Conservation (phyloP, 2,797 vertebrate genomes). For the Hybognathus amarus region DNA sequence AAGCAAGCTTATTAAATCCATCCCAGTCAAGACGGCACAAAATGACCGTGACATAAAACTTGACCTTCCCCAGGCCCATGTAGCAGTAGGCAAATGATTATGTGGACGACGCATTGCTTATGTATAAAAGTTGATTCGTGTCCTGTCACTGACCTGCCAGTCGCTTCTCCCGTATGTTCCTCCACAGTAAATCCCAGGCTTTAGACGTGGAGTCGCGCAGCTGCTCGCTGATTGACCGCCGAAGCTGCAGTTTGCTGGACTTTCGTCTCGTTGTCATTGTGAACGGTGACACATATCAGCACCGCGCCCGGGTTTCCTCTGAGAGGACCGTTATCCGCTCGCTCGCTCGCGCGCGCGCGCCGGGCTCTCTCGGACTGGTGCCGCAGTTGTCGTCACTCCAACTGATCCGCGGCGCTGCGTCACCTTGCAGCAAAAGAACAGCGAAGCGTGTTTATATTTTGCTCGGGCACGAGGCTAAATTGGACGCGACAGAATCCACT, state of each 20-base stretch:
- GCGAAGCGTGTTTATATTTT: constrained; percentile 34
- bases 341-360: background rate
- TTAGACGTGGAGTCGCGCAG: constrained; percentile 87
- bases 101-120: background rate
- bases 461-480: background rate
- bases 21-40: background rate
- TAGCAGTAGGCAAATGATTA: constrained; percentile 48
- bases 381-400: constrained; percentile 75
- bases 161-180: constrained; percentile 86
- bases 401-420: constrained; percentile 72
- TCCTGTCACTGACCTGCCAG: constrained; percentile 87
- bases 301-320: constrained; percentile 48
- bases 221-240: constrained; percentile 90
- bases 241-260: constrained; percentile 76
- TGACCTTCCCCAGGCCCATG: constrained; percentile 74
- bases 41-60: constrained; percentile 55
- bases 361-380: constrained; percentile 51
- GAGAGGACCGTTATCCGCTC: constrained; percentile 56
- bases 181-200: constrained; percentile 94
- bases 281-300: constrained; percentile 55
- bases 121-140: constrained; percentile 13
- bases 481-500: background rate
- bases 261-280: constrained; percentile 75
- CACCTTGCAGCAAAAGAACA: constrained; percentile 70
- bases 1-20: background rate